Base-by-base conservation (phyloP, 2,797 vertebrate species). In the Lacerta viridis region DNA sequence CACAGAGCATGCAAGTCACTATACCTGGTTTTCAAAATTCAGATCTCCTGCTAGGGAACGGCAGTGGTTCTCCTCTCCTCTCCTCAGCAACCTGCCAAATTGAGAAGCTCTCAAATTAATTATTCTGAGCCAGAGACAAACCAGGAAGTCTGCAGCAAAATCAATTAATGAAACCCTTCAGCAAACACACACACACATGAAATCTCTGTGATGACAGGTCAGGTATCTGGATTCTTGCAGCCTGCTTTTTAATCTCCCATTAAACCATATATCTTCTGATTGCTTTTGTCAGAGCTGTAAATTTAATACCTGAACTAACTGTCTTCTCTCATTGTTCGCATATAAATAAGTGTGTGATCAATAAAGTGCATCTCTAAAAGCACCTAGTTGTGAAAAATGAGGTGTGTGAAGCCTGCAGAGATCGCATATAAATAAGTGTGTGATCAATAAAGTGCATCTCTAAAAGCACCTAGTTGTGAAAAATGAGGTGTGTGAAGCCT, bases 221-320 rank as follows among this genome's bases (percentile, higher is more conserved):
- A 93, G 90, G 89, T 89, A 91, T 88, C 33, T 0, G 2, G 80
- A 86, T 84, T 64, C 50, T 92, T 93, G 90, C 86, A 55, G 39
- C 86, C 89, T 93, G 88, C 72, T 92, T 94, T 94, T 95, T 95
- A 94, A 95, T 96, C 93, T 95, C 94, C 79, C 85, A 39, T 95
- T 94, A 95, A 90, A 89, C 77, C 82, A 94, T 95, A 29, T 81
- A 80, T 93, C 93, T 95, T 94, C 92, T 92, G 94, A 95, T 93
- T 93, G 95, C 89, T 96, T 93, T 95, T 96, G 94, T 94, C 95
- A 94, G 93, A 90, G 90, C 91, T 89, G 88, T 92, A 86, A 90
- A 89, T 93, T 92, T 95, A 95, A 96, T 94, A 94, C 93, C 92
- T 82, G 88, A 87, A 88, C 88, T 86, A 90, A 88, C 86, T 77